Percentiles rank a stretch among this genome's conserved stretches.
Conservation (phyloP, 1,140 invertebrate species). For the Mesaphorura yosii region DNA sequence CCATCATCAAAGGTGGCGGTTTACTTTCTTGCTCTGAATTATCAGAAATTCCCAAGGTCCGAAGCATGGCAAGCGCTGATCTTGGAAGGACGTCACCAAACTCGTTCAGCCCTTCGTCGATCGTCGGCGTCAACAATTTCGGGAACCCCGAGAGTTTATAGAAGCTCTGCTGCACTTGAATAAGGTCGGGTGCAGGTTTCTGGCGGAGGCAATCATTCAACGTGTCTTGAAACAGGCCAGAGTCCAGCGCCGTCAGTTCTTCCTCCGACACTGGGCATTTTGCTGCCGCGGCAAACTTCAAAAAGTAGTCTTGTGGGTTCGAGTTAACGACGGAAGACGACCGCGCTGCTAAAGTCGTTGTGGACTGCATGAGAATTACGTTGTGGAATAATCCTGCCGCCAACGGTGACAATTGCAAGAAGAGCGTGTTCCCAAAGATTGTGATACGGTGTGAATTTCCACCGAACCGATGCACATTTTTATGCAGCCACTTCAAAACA, state of each 20-base stretch:
- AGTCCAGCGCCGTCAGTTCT: neutral
- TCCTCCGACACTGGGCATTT: neutral
- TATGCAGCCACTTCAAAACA: conserved; percentile 70
- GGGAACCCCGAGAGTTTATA: too few species aligned
- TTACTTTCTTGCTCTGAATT: too few species aligned
- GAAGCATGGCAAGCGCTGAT: too few species aligned
- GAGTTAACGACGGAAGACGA: neutral
- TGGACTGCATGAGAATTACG: conserved; percentile 10
- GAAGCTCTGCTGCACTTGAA: neutral
- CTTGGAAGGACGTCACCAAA: too few species aligned
- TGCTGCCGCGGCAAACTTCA: neutral
- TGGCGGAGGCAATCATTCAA: too few species aligned
- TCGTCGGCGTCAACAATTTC: too few species aligned
- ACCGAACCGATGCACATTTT: conserved; percentile 49
- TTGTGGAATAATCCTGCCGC: conserved; percentile 13
- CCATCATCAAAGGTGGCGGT: too few species aligned
- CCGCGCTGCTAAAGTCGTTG: neutral
- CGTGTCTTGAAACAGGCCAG: neutral
- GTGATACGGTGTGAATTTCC: conserved; percentile 72
- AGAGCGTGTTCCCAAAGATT: conserved; percentile 59
- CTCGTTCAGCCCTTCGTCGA: too few species aligned
- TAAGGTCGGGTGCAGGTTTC: neutral
- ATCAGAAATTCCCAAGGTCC: too few species aligned
- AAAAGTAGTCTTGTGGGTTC: neutral
- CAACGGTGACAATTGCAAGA: conserved; percentile 12